Evolutionary conservation across 2,888 invertebrate species (phyloP).

Genomic region (Alcis repandata): DNA sequence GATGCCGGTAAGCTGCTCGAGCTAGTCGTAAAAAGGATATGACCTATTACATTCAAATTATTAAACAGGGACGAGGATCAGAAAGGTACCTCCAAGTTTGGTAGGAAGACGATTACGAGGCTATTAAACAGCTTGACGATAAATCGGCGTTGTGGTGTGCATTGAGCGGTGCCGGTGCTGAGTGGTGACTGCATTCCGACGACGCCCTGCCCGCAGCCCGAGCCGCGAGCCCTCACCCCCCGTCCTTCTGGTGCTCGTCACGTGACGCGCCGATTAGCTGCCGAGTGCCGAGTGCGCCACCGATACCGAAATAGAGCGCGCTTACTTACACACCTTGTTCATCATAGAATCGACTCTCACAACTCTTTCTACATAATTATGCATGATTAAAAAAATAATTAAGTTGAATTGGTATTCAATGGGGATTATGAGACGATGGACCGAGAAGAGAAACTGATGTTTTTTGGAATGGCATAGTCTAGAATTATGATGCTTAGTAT

Average conservation of each 20-base stretch:
- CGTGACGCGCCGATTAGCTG: slow-evolving; percentile 85
- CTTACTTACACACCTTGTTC: slow-evolving; percentile 64
- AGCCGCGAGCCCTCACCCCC: slow-evolving; percentile 71
- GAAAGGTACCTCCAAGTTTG: background rate
- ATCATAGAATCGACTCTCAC: slow-evolving; percentile 70
- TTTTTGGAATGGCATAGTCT: slow-evolving; percentile 23
- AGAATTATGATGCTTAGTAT: background rate
- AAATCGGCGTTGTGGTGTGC: slow-evolving; percentile 75
- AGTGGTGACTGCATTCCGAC: slow-evolving; percentile 83
- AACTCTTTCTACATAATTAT: slow-evolving; percentile 55
- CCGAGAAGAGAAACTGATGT: background rate
- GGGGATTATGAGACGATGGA: background rate
- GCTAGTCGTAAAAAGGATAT: slow-evolving; percentile 9
- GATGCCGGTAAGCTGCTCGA: background rate
- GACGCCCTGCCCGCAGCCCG: slow-evolving; percentile 60
- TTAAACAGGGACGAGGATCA: background rate
- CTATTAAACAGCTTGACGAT: slow-evolving; percentile 63
- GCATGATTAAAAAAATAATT: background rate
- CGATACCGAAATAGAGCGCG: slow-evolving; percentile 84
- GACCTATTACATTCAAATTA: background rate
- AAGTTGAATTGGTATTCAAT: background rate
- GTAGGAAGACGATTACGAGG: slow-evolving; percentile 26
- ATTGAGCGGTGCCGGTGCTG: slow-evolving; percentile 63
- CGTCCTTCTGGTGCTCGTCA: slow-evolving; percentile 84
- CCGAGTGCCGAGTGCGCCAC: slow-evolving; percentile 82